Percentiles rank a stretch among this genome's conserved stretches.
phyloP scores from a whole-genome alignment of 2,888 invertebrate genomes.

The Aleiodes testaceus region DNA sequence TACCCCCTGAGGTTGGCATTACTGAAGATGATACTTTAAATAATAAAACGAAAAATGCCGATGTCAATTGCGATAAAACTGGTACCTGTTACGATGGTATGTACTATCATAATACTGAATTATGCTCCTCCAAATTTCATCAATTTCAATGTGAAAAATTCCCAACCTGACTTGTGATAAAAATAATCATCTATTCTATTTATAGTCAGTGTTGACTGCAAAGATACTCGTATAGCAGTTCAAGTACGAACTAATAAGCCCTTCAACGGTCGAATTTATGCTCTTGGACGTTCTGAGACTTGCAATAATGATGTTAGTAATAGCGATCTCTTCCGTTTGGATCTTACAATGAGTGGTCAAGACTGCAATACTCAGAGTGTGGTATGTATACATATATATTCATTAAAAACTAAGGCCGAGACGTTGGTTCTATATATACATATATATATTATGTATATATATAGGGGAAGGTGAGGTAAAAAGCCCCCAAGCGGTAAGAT shows the following conservation, averaged over 20 bases:
- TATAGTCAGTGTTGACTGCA: constrained; percentile 93
- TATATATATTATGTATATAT: too few species aligned
- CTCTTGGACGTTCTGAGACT: constrained; percentile 93
- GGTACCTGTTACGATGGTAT: constrained; percentile 96
- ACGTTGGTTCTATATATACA: too few species aligned
- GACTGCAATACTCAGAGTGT: constrained; percentile 97
- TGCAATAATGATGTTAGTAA: constrained; percentile 96
- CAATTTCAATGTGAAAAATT: too few species aligned
- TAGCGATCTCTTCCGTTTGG: constrained; percentile 92
- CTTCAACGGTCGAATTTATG: constrained; percentile 95
- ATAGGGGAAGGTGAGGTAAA: too few species aligned
- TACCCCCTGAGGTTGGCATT: constrained; percentile 85
- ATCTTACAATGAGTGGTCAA: constrained; percentile 94
- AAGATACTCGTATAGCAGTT: constrained; percentile 94
- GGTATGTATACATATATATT: too few species aligned
- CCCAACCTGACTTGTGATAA: too few species aligned
- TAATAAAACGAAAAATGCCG: constrained; percentile 81
- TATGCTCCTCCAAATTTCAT: too few species aligned
- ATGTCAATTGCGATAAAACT: constrained; percentile 93
- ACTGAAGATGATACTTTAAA: constrained; percentile 83
- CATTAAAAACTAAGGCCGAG: too few species aligned
- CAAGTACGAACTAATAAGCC: constrained; percentile 95
- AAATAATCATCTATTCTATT: constrained; percentile 49
- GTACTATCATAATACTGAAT: constrained; percentile 50
- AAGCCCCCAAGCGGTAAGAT: too few species aligned